These are phyloP conservation scores for Aphidius colemani DNA, from an alignment of 2,888 invertebrate genomes.

Conservation along the genomic window DNA sequence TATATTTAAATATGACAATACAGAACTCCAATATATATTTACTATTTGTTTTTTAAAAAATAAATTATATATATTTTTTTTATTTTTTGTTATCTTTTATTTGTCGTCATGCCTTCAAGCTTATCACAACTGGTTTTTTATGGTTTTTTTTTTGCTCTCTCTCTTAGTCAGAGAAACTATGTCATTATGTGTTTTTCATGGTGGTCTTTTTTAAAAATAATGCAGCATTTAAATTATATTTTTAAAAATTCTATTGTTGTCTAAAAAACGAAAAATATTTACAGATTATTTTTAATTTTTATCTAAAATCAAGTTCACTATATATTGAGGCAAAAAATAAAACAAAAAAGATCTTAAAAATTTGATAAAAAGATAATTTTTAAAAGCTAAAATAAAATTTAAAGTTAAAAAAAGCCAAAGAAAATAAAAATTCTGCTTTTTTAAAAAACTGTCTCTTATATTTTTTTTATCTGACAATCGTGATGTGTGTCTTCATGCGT, in stretches of 20 bases:
- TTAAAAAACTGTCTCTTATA: background rate
- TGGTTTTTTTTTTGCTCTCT: background rate
- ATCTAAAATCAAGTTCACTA: background rate
- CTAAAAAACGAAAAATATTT: background rate
- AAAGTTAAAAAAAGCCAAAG: background rate
- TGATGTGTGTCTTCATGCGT: conserved; percentile 15
- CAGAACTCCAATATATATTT: conserved; percentile 12
- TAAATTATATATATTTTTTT: too few relatives aligned
- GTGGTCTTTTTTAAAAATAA: background rate
- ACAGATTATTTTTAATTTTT: background rate
- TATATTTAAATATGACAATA: conserved; percentile 1
- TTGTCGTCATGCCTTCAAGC: background rate
- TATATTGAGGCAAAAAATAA: background rate
- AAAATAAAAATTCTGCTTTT: background rate
- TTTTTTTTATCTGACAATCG: background rate
- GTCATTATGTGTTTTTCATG: background rate
- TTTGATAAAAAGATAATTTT: background rate
- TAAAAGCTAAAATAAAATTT: background rate
- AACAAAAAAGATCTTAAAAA: background rate
- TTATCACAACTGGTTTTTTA: conserved; percentile 9
- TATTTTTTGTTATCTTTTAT: too few relatives aligned
- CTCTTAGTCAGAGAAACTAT: too few relatives aligned
- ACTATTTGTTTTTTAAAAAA: too few relatives aligned
- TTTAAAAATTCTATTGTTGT: background rate
- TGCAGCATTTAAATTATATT: too few relatives aligned